A percentile compares a stretch with the other conserved stretches of the same genome.
phyloP scores from a whole-genome alignment of 2,113 vertebrate genomes.

The Misgurnus mizolepis region DNA sequence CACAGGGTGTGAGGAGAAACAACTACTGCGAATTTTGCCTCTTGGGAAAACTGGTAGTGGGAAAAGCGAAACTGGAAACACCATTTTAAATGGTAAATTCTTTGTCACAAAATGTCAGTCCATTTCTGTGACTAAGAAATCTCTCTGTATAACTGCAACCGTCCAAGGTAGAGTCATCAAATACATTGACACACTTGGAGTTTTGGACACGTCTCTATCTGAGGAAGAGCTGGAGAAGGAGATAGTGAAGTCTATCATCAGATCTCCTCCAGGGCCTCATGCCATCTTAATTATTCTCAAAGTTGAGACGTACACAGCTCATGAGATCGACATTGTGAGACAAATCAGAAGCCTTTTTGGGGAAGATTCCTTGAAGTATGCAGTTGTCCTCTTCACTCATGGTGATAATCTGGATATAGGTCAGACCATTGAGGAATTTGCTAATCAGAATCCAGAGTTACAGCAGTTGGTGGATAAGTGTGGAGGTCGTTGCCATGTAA shows the following conservation, averaged over 20 bases:
- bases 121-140: not conserved
- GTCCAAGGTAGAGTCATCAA: not conserved
- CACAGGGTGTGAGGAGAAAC: no score
- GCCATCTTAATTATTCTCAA: constrained; percentile 32
- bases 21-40: constrained; percentile 15
- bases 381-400: not conserved
- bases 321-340: constrained; percentile 19
- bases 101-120: not conserved
- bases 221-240: not conserved
- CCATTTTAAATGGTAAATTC: not conserved
- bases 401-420: constrained; percentile 15
- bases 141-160: not conserved
- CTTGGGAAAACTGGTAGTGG: constrained; percentile 45
- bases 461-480: constrained; percentile 1
- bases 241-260: not conserved
- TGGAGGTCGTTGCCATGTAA: constrained; percentile 30
- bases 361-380: not conserved
- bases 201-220: not conserved
- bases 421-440: constrained; percentile 21
- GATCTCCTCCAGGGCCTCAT: not conserved
- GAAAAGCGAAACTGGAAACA: constrained; percentile 42
- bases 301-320: constrained; percentile 22
- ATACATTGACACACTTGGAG: constrained; percentile 30
- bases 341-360: not conserved
- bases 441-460: not conserved